Percentiles rank a stretch among this genome's conserved stretches.
phyloP scores from a whole-genome alignment of 2,797 vertebrate genomes.

The Echiichthys vipera region DNA sequence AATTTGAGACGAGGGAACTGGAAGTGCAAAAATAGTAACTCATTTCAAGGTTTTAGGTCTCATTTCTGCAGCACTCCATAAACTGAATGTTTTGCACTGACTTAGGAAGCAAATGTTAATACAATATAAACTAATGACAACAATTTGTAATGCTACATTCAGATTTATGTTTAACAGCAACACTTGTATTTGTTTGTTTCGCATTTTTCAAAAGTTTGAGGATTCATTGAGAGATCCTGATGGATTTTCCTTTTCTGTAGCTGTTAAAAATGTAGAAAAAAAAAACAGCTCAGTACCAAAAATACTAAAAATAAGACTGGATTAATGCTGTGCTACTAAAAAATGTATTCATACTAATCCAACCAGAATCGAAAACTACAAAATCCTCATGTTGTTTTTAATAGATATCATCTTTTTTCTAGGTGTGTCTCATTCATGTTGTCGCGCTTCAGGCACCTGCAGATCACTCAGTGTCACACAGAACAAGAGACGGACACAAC shows the following conservation, averaged over 20 bases:
- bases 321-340: not conserved
- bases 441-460: not conserved
- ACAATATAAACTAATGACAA: too few species aligned
- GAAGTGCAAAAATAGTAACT: too few species aligned
- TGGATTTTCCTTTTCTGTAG: not conserved
- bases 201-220: too few species aligned
- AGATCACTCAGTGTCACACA: not conserved
- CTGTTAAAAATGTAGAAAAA: not conserved
- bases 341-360: not conserved
- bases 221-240: not conserved
- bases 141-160: too few species aligned
- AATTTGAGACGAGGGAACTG: too few species aligned
- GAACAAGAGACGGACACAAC: conserved; percentile 3
- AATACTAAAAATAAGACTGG: not conserved
- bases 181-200: too few species aligned
- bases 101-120: too few species aligned
- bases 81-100: too few species aligned
- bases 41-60: too few species aligned
- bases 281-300: too few species aligned
- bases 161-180: too few species aligned
- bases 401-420: not conserved
- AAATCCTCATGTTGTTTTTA: not conserved
- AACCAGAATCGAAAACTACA: not conserved
- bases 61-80: too few species aligned
- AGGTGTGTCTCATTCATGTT: not conserved